Percentiles rank a stretch among this genome's conserved stretches.
phyloP scores from a whole-genome alignment of 2,797 vertebrate species.

The Fringilla coelebs region DNA sequence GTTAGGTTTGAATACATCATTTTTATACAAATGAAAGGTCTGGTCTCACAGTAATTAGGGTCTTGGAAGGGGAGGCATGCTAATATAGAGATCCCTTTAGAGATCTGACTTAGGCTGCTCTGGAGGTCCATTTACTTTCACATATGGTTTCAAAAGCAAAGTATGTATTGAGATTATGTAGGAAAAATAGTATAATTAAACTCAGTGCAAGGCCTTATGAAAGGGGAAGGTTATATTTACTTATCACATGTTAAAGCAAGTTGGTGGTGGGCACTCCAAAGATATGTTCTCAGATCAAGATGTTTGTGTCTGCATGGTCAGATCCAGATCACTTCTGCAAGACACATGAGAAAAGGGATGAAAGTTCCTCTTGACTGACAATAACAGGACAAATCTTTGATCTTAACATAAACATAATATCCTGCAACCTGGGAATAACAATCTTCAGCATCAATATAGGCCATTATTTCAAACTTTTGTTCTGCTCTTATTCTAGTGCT shows the following conservation, averaged over 20 bases:
- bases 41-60: neutral
- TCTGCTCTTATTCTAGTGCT: neutral
- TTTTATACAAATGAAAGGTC: neutral
- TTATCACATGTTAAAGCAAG: neutral
- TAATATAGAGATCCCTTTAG: neutral
- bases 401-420: neutral
- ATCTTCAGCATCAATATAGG: neutral
- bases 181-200: neutral
- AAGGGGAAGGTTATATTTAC: neutral
- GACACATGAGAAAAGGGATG: neutral
- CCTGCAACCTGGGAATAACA: neutral
- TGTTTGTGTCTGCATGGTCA: neutral
- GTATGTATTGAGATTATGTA: neutral
- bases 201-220: neutral
- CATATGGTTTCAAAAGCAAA: neutral
- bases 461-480: neutral
- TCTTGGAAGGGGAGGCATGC: neutral
- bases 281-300: neutral
- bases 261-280: neutral
- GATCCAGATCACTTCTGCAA: neutral
- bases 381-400: neutral
- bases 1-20: neutral
- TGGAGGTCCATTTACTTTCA: neutral
- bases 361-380: neutral
- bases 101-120: neutral